Evolutionary conservation across 1,140 invertebrate species (phyloP).

Genomic region (Bombus balteatus): DNA sequence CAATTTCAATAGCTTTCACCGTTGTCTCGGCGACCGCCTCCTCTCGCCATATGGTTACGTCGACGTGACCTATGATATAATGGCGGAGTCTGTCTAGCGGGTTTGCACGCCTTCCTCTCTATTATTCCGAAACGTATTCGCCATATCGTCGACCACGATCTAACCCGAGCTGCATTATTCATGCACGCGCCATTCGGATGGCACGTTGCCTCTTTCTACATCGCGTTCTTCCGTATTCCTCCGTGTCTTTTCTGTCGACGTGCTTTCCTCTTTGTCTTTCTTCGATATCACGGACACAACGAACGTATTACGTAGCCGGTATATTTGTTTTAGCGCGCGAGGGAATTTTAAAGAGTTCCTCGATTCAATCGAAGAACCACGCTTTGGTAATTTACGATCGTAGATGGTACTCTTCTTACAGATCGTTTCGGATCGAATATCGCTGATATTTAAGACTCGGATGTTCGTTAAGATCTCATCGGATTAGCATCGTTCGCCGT

Average conservation of each 20-base stretch:
- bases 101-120: constrained; percentile 18
- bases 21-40: neutral
- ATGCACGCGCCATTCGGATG: neutral
- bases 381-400: too few relatives aligned
- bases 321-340: neutral
- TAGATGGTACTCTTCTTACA: too few relatives aligned
- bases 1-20: constrained; percentile 74
- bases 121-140: constrained; percentile 25
- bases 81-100: constrained; percentile 25
- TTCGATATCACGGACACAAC: neutral
- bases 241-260: neutral
- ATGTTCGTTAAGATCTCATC: neutral
- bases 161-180: constrained; percentile 55
- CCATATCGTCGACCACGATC: neutral
- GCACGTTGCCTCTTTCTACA: neutral
- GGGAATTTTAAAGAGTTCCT: neutral
- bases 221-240: neutral
- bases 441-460: neutral
- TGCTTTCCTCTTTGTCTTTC: too few relatives aligned
- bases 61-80: constrained; percentile 70
- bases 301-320: too few relatives aligned
- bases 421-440: too few relatives aligned
- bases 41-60: constrained; percentile 73
- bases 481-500: neutral
- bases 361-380: too few relatives aligned